A percentile compares a stretch with the other conserved stretches of the same genome.
Evolutionary conservation across 2,888 invertebrate genomes (phyloP).

Genomic region (Macrophya alboannulata): DNA sequence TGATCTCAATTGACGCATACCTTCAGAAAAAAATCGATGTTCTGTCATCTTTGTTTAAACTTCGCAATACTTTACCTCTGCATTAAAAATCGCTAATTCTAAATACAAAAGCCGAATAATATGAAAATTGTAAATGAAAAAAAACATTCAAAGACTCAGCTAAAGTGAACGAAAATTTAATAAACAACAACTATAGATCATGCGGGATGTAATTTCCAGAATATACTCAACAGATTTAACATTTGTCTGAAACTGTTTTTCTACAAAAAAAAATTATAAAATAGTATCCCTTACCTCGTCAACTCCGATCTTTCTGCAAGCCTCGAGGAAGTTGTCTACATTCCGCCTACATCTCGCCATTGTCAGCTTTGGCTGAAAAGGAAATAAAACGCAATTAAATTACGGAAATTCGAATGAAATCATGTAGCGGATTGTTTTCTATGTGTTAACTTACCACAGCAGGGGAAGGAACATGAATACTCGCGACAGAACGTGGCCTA

Average conservation of each 20-base stretch:
- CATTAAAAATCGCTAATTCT: background rate
- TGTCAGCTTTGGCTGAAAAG: conserved; percentile 92
- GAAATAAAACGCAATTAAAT: background rate
- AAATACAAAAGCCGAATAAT: background rate
- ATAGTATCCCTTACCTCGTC: conserved; percentile 89
- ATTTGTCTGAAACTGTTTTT: background rate
- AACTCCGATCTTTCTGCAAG: conserved; percentile 96
- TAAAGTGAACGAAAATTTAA: background rate
- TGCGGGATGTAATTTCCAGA: conserved; percentile 19
- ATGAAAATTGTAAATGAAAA: background rate
- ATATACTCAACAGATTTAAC: background rate
- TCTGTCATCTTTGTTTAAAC: background rate
- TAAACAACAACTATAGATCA: conserved; percentile 21
- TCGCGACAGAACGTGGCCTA: conserved; percentile 93
- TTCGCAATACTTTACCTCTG: conserved; percentile 21
- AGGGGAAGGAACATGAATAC: conserved; percentile 97
- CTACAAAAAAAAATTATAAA: background rate
- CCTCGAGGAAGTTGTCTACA: conserved; percentile 97
- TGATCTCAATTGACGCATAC: background rate
- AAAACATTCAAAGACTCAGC: background rate
- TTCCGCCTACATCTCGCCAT: conserved; percentile 97
- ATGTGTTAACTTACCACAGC: conserved; percentile 87
- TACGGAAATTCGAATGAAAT: background rate
- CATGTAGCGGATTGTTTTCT: background rate
- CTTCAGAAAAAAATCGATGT: background rate